Evolutionary conservation across 2,113 vertebrate genomes (phyloP).

Genomic region (Phyllostomus discolor): DNA sequence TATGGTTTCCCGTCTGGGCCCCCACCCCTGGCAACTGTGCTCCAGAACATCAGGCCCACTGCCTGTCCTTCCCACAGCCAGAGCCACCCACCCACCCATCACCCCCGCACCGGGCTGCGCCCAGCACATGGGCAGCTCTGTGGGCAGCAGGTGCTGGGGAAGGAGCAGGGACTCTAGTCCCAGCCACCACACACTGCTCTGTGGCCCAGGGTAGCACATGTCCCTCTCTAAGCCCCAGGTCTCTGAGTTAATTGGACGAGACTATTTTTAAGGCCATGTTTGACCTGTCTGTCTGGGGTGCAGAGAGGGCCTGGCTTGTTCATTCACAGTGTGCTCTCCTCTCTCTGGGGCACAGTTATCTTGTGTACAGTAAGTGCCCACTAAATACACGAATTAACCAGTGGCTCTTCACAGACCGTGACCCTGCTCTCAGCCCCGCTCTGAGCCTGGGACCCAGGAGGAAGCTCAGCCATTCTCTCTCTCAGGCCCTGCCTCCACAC

Average conservation of each 20-base stretch:
- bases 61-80: neutral
- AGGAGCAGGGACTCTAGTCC: neutral
- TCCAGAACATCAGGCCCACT: neutral
- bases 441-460: neutral
- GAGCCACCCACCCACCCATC: neutral
- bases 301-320: neutral
- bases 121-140: neutral
- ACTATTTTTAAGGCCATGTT: neutral
- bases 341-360: neutral
- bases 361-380: neutral
- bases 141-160: neutral
- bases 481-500: neutral
- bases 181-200: neutral
- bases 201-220: neutral
- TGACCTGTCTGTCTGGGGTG: neutral
- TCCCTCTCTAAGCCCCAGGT: neutral
- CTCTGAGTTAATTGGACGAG: neutral
- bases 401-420: neutral
- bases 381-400: neutral
- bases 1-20: neutral
- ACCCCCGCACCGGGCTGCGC: rapidly evolving
- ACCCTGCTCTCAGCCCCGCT: neutral
- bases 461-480: neutral
- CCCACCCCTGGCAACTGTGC: neutral
- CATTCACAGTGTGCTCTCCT: neutral